These are phyloP conservation scores for Drosophila nasuta DNA, from an alignment of 1,140 invertebrate genomes.

Conservation along the genomic window DNA sequence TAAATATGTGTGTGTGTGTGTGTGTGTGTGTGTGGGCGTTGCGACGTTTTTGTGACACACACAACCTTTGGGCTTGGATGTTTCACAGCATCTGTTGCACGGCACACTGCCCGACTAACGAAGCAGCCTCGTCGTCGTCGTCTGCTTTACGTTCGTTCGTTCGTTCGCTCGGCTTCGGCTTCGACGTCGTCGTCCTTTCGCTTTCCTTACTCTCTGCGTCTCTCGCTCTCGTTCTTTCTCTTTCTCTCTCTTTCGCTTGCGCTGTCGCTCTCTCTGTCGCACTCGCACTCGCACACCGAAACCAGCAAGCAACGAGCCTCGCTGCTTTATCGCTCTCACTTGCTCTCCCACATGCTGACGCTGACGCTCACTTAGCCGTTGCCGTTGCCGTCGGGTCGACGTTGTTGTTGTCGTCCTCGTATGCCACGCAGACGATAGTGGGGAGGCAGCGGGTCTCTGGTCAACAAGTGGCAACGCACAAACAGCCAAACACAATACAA, in stretches of 20 bases:
- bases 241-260: not conserved
- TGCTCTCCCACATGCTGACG: no score
- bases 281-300: not conserved
- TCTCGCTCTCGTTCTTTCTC: no score
- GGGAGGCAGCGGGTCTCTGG: constrained; percentile 24
- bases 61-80: constrained; percentile 76
- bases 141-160: not conserved
- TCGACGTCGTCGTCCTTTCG: not conserved
- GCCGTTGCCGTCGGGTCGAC: not conserved
- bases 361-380: not conserved
- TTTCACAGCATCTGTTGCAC: constrained; percentile 81
- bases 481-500: no score
- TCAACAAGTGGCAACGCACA: constrained; percentile 73
- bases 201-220: not conserved
- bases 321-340: no score
- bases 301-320: no score
- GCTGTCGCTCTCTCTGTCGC: not conserved
- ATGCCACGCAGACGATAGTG: not conserved
- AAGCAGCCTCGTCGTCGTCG: constrained; percentile 54
- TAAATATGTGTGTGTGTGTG: not conserved
- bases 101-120: constrained; percentile 61
- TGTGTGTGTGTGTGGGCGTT: not conserved
- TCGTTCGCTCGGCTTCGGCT: constrained; percentile 4
- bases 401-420: not conserved
- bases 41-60: constrained; percentile 41